Base-by-base conservation (phyloP, 2,113 vertebrate species). In the Ochotona curzoniae region DNA sequence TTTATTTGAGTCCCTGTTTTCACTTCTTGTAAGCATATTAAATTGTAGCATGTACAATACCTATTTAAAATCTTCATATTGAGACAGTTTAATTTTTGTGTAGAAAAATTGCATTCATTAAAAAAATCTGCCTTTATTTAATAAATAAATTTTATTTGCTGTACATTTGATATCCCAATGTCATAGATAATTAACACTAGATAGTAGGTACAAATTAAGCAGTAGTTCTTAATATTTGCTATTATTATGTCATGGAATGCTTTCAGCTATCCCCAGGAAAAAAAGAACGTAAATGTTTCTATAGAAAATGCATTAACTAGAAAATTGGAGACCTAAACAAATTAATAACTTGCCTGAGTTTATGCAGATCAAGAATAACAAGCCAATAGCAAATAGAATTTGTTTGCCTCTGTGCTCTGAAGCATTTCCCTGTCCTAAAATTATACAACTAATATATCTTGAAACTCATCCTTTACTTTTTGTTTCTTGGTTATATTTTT, bases 211-310 rank as follows among this genome's bases (percentile, higher is more conserved):
- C 12, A 90, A 85, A 54, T 78, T 82, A 85, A 87, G 73, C 78
- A 30, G 23, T 57, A 66, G 23, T 51, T 5, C 78, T 25, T 78
- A 14, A 78, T 91, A 89, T 82, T 91, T 60, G 60, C 28, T 69
- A 60, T 76, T 60, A 47, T 76, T 71, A 63, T 30, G n/a, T 81
- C 61, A 83, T 3, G 57, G 49, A 83, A 79, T 70, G 2, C 20
- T 80, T 54, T 57, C 1, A 23, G 35, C 18, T 69, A 87, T 57
- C 13, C 18, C 7, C 73, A 60, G 54, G 38, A 6, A 75, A 93
- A 28, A 86, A 57, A 76, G 10, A 7, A 30, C 87, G 28, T 90
- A 87, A 13, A 63, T 89, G 18, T 90, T 88, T 91, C 86, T 73
- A 79, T 90, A 44, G 18, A 38, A 79, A 38, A 49, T 35, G 8